Conservation (phyloP, 2,113 vertebrate species). For the Bettongia penicillata region DNA sequence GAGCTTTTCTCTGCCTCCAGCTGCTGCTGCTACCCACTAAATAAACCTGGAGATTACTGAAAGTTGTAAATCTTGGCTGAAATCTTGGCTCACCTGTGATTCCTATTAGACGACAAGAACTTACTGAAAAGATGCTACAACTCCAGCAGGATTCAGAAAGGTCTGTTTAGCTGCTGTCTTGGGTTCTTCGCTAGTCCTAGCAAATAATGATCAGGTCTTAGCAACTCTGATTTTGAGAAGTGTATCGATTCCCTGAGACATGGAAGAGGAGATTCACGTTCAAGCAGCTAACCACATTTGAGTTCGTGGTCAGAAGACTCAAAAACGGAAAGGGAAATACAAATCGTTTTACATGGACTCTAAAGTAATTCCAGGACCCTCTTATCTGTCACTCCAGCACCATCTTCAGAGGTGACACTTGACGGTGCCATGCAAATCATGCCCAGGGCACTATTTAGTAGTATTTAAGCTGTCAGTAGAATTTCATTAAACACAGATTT, state of each 20-base stretch:
- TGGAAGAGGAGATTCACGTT: not conserved
- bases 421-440: not conserved
- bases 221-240: not conserved
- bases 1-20: constrained; percentile 17
- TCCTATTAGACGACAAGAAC: constrained; percentile 43
- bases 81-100: not conserved
- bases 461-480: not conserved
- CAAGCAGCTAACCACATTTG: not conserved
- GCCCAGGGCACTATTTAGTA: not conserved
- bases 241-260: not conserved
- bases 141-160: not conserved
- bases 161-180: not conserved
- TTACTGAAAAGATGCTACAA: not conserved
- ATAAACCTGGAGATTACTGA: constrained; percentile 21
- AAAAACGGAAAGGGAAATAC: not conserved
- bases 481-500: not conserved
- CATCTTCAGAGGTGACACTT: not conserved
- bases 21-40: constrained; percentile 54
- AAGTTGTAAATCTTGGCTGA: constrained; percentile 48
- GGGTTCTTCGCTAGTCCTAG: not conserved
- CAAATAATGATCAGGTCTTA: not conserved
- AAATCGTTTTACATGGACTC: not conserved
- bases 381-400: not conserved
- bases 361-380: not conserved
- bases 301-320: not conserved